Evolutionary conservation across 1,140 invertebrate genomes (phyloP).

Genomic region (Calephelis nemesis): DNA sequence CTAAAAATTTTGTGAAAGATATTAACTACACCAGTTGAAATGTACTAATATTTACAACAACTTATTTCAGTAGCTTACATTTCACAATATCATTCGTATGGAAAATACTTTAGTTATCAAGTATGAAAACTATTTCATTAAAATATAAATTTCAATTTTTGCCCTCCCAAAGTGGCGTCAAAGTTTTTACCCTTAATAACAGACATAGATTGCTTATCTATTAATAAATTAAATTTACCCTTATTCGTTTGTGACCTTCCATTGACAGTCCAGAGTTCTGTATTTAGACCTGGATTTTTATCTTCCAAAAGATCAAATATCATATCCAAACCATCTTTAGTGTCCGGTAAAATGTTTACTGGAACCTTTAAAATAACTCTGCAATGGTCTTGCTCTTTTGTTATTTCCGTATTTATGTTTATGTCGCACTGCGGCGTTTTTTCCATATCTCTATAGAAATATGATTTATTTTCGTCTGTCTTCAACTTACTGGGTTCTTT

Average conservation of each 20-base stretch:
- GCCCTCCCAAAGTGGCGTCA: slow-evolving; percentile 46
- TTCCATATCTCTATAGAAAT: slow-evolving; percentile 19
- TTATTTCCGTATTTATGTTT: slow-evolving; percentile 18
- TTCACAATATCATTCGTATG: no score
- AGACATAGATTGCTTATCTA: slow-evolving; percentile 52
- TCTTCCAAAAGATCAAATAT: slow-evolving; percentile 61
- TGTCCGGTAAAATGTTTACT: slow-evolving; percentile 46
- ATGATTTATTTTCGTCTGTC: neutral
- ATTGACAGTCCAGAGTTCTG: slow-evolving; percentile 53
- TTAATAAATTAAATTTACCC: slow-evolving; percentile 51
- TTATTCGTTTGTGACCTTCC: slow-evolving; percentile 35
- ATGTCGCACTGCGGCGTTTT: slow-evolving; percentile 23
- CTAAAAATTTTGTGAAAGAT: no score
- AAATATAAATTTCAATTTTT: slow-evolving; percentile 52
- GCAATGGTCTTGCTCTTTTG: slow-evolving; percentile 31
- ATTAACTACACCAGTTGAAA: no score
- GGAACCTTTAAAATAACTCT: slow-evolving; percentile 55
- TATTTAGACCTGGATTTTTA: slow-evolving; percentile 63
- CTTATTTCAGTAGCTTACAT: no score
- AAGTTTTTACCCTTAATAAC: slow-evolving; percentile 50
- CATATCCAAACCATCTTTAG: slow-evolving; percentile 53
- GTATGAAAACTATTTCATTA: slow-evolving; percentile 21
- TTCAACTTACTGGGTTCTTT: neutral
- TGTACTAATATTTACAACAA: no score
- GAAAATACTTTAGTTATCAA: no score